Evolutionary conservation across 2,113 vertebrate species (phyloP), one percentile per base, ranked within the genome.

Genomic region (Tinamus guttatus): DNA sequence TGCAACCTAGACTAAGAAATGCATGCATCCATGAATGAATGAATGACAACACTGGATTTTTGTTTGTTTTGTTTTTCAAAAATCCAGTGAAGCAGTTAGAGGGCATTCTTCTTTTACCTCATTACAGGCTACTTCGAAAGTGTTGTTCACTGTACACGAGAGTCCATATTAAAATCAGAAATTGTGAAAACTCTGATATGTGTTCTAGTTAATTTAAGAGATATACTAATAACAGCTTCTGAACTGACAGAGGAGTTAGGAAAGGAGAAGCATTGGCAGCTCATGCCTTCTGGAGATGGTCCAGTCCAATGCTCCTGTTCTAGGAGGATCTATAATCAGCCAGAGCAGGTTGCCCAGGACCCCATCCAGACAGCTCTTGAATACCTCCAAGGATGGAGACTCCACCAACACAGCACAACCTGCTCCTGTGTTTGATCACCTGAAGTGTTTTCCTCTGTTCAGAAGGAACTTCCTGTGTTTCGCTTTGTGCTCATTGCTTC

Each of bases 171-270:
- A 68, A 70, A 74, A 30, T 90, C 77, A 60, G 60, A 67, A 36
- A 7, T 68, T 85, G 30, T 0, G 5, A 76, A 91, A 80, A 80
- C 54, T 6, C 63, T 84, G 13, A 89, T 5, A 76, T 89, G 85
- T 78, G 41, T 78, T 92, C 27, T 41, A 21, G 34, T 84, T 92
- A 17, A 64, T 64, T 67, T 40, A 86, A 82, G 19, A 71, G 18
- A 56, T 28, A 21, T 71, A 74, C 13, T 81, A 88, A 81, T 92
- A 94, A 88, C 93, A 79, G 47, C 27, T 68, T 87, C 38, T 84
- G 52, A 84, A 76, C 36, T 52, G 77, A 51, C 36, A 62, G 18
- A 21, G 3, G 17, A 45, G 51, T 34, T 90, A 10, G 24, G 81
- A 49, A 81, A 52, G 47, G 25, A 65, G 74, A 83, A 90, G 43